Evolutionary conservation across 2,113 vertebrate species (phyloP), one percentile per base, ranked within the genome.

Genomic region (Heterochromis multidens): DNA sequence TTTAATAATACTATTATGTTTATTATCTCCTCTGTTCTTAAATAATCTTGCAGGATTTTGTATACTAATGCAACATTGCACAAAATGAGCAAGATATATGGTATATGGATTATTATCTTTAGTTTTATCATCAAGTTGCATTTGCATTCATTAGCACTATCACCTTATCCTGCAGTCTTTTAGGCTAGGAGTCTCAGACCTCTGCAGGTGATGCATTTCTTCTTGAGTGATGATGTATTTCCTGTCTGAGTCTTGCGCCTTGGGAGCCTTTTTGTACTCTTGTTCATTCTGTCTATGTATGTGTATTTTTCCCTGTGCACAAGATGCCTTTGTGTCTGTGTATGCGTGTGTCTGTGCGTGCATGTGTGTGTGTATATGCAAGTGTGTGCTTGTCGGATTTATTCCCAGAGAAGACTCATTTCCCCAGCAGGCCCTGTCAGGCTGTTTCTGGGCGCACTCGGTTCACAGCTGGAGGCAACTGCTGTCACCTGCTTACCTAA

Each of bases 371-470:
- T 25, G 72, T 14, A 31, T 4, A 14, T 58, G 56, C 52, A 46
- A 27, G 33, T n/a, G 25, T 77, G 77, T 52, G 83, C 82, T 62
- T 91, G 89, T 88, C 82, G 63, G 89, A 88, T 86, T 87, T 87
- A 80, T 89, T 93, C 89, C 79, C 86, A 88, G 88, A 90, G 91
- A 91, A 90, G 91, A 93, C 91, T 93, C 90, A 94, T 95, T 94
- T 92, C 87, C 93, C 92, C 92, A 93, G 92, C 94, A 94, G 93
- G 93, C 78, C 79, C 91, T 92, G 94, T 95, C 94, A 94, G 92
- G 81, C 94, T 93, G 91, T 92, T 95, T 94, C 90, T 92, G 90
- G 89, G 91, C 83, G 61, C 90, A 83, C 93, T 93, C 82, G 63
- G 91, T 92, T 94, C 92, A 92, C 93, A 92, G 93, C 94, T 94